A percentile compares a stretch with the other conserved stretches of the same genome.
phyloP scores from a whole-genome alignment of 2,888 invertebrate species.

The Thelaira solivaga region DNA sequence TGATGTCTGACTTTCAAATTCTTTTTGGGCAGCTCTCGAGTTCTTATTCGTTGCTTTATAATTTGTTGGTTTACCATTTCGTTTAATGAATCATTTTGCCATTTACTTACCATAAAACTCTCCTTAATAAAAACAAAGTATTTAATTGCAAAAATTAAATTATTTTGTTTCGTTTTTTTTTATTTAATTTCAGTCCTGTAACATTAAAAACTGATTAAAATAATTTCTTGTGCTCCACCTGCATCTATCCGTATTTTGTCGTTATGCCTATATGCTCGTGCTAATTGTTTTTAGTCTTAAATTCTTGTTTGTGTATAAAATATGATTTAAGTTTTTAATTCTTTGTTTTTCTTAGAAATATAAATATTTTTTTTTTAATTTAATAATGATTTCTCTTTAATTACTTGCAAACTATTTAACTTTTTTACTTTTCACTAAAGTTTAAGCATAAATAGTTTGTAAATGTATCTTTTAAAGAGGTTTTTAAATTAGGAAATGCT shows the following conservation, averaged over 20 bases:
- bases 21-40: too few species aligned
- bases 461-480: not conserved
- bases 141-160: constrained; percentile 14
- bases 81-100: not conserved
- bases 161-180: constrained; percentile 16
- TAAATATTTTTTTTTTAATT: constrained; percentile 12
- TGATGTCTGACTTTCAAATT: too few species aligned
- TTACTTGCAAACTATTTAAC: not conserved
- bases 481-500: constrained; percentile 40
- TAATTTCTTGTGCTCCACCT: constrained; percentile 43
- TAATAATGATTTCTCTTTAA: not conserved
- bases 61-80: not conserved
- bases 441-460: constrained; percentile 16
- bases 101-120: not conserved
- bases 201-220: constrained; percentile 25
- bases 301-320: constrained; percentile 18
- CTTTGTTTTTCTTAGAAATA: constrained; percentile 27
- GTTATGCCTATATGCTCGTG: constrained; percentile 1
- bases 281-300: constrained; percentile 2
- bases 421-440: not conserved
- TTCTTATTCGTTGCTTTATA: not conserved
- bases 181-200: constrained; percentile 59
- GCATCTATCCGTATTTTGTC: constrained; percentile 45
- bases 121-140: constrained; percentile 1
- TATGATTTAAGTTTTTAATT: constrained; percentile 38